Evolutionary conservation across 2,888 invertebrate species (phyloP).

Genomic region (Drosophila meridiana): DNA sequence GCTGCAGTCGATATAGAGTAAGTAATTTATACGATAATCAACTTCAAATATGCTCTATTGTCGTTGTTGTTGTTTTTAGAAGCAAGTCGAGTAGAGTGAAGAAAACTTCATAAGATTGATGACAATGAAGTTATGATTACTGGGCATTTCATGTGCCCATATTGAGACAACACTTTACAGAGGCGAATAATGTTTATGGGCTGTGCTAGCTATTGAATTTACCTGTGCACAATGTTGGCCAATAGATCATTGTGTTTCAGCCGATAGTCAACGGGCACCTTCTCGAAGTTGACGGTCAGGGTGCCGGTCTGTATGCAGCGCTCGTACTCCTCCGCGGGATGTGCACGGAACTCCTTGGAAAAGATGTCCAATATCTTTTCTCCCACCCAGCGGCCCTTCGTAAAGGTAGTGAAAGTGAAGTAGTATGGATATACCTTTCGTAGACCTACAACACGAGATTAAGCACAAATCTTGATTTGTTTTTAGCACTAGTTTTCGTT

Average conservation of each 20-base stretch:
- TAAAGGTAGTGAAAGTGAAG: slow-evolving; percentile 98
- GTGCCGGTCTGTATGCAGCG: slow-evolving; percentile 96
- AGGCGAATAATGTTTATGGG: not conserved
- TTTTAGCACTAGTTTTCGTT: too few relatives aligned
- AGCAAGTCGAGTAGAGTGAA: slow-evolving; percentile 16
- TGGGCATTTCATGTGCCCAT: slow-evolving; percentile 25
- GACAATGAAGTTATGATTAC: slow-evolving; percentile 17
- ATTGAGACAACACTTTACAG: slow-evolving; percentile 4
- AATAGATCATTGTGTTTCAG: slow-evolving; percentile 97
- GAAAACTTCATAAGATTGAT: slow-evolving; percentile 17
- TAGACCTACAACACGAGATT: slow-evolving; percentile 87
- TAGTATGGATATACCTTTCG: slow-evolving; percentile 98
- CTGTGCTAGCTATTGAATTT: slow-evolving; percentile 72
- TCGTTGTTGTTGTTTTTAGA: slow-evolving; percentile 22
- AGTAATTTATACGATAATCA: not conserved
- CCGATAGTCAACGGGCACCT: slow-evolving; percentile 95
- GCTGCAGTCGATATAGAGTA: slow-evolving; percentile 9
- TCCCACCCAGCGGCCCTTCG: slow-evolving; percentile 98
- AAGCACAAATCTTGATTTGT: not conserved
- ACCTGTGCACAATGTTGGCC: slow-evolving; percentile 97
- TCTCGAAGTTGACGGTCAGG: slow-evolving; percentile 96
- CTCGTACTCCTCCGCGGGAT: slow-evolving; percentile 96
- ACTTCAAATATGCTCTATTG: slow-evolving; percentile 8
- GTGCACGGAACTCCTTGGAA: slow-evolving; percentile 96
- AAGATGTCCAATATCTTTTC: slow-evolving; percentile 97